These are phyloP conservation scores for Megaceryle alcyon DNA, from an alignment of 2,797 vertebrate species.

Conservation along the genomic window DNA sequence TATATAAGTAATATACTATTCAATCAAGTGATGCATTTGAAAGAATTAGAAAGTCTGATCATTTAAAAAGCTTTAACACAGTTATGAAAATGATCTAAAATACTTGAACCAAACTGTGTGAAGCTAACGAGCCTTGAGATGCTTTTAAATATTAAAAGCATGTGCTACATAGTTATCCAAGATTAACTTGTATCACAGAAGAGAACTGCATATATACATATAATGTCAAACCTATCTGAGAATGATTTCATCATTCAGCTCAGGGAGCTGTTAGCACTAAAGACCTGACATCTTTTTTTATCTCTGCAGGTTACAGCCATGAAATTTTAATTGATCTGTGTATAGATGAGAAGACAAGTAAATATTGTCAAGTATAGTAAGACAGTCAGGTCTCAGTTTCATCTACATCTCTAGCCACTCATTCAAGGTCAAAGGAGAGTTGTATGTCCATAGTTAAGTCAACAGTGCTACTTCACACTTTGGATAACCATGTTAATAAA, in stretches of 20 bases:
- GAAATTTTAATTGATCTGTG: not conserved
- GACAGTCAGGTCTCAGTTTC: not conserved
- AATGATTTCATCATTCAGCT: not conserved
- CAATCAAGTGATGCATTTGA: not conserved
- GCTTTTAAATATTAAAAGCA: not conserved
- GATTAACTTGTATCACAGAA: not conserved
- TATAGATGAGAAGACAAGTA: not conserved
- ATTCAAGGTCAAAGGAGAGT: not conserved
- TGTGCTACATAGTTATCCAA: not conserved
- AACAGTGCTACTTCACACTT: not conserved
- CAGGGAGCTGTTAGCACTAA: not conserved
- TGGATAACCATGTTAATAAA: not conserved
- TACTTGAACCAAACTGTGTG: not conserved
- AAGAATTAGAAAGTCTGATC: not conserved
- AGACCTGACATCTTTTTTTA: not conserved
- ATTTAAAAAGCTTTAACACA: not conserved
- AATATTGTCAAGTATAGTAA: not conserved
- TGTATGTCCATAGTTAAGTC: not conserved
- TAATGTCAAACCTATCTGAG: not conserved
- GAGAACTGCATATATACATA: not conserved
- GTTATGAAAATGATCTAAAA: not conserved
- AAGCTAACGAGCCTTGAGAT: not conserved
- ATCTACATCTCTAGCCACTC: not conserved
- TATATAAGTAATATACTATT: not conserved
- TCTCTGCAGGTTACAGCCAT: not conserved